Percentiles rank a stretch among this genome's conserved stretches.
Evolutionary conservation across 2,888 invertebrate genomes (phyloP).

Genomic region (Laspeyria flexula): DNA sequence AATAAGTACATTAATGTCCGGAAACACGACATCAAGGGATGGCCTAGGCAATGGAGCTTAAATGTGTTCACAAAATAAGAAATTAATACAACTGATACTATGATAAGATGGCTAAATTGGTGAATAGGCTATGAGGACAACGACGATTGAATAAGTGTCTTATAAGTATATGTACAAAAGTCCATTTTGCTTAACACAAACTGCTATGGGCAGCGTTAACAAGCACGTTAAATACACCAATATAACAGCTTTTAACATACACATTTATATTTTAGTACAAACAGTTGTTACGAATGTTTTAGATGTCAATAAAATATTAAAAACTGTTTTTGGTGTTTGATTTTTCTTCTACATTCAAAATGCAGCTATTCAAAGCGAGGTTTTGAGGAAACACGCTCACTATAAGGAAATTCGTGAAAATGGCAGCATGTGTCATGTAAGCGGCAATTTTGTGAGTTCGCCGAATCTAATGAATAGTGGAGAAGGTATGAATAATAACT

Average conservation of each 20-base stretch:
- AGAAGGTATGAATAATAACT: too few species aligned
- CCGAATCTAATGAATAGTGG: too few species aligned
- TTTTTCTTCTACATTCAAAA: conserved; percentile 5
- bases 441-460: too few species aligned
- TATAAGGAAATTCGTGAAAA: too few species aligned
- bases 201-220: conserved; percentile 70
- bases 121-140: conserved; percentile 59
- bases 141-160: conserved; percentile 63
- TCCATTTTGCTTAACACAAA: conserved; percentile 75
- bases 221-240: conserved; percentile 68
- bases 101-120: conserved; percentile 32
- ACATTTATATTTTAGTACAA: conserved; percentile 86
- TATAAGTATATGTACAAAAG: conserved; percentile 57
- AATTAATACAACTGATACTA: conserved; percentile 44
- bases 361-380: neutral
- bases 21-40: conserved; percentile 24
- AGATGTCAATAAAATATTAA: conserved; percentile 83
- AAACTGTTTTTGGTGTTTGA: conserved; percentile 57
- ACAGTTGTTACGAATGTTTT: conserved; percentile 83
- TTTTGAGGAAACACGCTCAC: too few species aligned
- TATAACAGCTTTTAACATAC: conserved; percentile 80
- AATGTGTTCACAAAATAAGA: conserved; percentile 59
- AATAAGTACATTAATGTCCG: conserved; percentile 35
- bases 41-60: conserved; percentile 64
- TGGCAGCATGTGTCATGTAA: too few species aligned